Conservation (phyloP, 1,140 invertebrate genomes). For the Eumeta japonica region DNA sequence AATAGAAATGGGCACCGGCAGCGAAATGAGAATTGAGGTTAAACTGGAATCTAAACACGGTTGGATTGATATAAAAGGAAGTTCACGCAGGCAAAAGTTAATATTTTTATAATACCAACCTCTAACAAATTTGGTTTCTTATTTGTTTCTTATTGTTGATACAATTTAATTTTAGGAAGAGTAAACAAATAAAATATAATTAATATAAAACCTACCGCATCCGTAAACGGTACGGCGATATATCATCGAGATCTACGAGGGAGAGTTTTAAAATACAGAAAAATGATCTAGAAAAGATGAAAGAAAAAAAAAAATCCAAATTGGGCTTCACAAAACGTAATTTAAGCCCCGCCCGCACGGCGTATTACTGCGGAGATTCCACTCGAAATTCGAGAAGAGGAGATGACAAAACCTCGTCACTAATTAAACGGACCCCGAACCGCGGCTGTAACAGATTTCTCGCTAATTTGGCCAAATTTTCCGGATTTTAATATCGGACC, state of each 20-base stretch:
- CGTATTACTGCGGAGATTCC: constrained; percentile 29
- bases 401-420: constrained; percentile 47
- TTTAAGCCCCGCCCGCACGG: constrained; percentile 38
- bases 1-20: too few species aligned
- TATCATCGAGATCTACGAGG: too few species aligned
- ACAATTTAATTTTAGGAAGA: too few species aligned
- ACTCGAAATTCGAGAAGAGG: constrained; percentile 31
- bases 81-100: too few species aligned
- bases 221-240: too few species aligned
- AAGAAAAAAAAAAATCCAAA: neutral
- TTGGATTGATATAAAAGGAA: too few species aligned
- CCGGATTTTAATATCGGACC: too few species aligned
- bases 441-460: constrained; percentile 46
- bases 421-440: constrained; percentile 48
- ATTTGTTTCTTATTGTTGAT: too few species aligned
- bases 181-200: neutral
- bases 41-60: too few species aligned
- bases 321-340: constrained; percentile 25
- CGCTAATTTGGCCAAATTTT: constrained; percentile 41
- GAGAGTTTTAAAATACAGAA: neutral
- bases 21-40: too few species aligned
- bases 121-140: too few species aligned
- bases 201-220: neutral
- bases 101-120: too few species aligned
- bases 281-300: neutral